Percentiles rank a stretch among this genome's conserved stretches.
These are phyloP conservation scores for Lasioglossum lativentre DNA, from an alignment of 2,888 invertebrate species.

Conservation along the genomic window DNA sequence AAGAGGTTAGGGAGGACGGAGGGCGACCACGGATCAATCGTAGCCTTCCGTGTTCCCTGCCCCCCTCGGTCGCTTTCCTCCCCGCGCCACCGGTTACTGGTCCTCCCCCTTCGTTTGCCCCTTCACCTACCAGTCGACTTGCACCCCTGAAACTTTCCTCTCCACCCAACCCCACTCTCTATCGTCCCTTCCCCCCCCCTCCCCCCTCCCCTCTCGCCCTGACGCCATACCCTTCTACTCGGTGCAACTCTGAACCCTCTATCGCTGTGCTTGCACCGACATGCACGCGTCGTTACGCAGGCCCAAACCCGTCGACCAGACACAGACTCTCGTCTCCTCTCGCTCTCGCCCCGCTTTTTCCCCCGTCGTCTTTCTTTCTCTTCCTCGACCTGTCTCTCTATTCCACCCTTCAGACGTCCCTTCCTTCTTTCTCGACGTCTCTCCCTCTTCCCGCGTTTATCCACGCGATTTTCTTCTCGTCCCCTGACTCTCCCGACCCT, in stretches of 20 bases:
- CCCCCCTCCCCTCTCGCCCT: not conserved
- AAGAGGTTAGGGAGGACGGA: slow-evolving; percentile 70
- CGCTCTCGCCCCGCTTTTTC: slow-evolving; percentile 19
- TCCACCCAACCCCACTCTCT: slow-evolving; percentile 55
- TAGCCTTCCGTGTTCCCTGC: slow-evolving; percentile 83
- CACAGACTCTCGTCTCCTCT: slow-evolving; percentile 47
- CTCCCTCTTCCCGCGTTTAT: slow-evolving; percentile 28
- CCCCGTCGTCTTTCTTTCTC: not conserved
- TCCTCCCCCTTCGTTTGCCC: slow-evolving; percentile 79
- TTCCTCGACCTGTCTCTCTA: slow-evolving; percentile 11
- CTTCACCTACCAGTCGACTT: slow-evolving; percentile 69
- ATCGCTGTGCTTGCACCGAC: slow-evolving; percentile 75
- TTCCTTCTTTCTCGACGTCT: slow-evolving; percentile 17
- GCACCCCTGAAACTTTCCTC: slow-evolving; percentile 67
- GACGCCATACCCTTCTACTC: slow-evolving; percentile 62
- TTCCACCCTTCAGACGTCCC: slow-evolving; percentile 19
- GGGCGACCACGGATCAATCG: slow-evolving; percentile 83
- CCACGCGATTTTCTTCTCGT: slow-evolving; percentile 26
- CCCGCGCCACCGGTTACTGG: slow-evolving; percentile 70
- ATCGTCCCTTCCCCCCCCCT: not conserved
- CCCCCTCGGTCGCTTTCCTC: slow-evolving; percentile 80
- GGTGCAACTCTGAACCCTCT: slow-evolving; percentile 69
- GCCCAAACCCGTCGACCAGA: slow-evolving; percentile 77
- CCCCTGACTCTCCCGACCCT: slow-evolving; percentile 37
- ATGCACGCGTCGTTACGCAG: slow-evolving; percentile 83